Base-by-base conservation (phyloP, 2,797 vertebrate species). In the Fistularia tabacaria region DNA sequence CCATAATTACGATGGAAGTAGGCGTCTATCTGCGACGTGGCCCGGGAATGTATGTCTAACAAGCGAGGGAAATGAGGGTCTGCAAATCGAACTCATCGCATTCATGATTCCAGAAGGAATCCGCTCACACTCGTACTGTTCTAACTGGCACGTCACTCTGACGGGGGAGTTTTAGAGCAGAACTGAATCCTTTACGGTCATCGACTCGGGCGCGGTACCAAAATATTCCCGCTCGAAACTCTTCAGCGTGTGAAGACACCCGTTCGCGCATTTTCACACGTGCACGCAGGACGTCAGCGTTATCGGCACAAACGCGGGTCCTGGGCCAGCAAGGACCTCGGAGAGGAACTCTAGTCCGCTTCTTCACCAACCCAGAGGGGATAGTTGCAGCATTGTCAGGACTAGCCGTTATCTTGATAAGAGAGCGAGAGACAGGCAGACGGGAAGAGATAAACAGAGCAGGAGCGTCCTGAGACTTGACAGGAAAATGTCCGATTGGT, bases 311-410 rank as follows among this genome's bases (percentile, higher is more conserved):
- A 52, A 55, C 15, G 66, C 45, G 54, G 65, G 63, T 64, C 66
- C 74, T 65, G 66, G 72, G 62, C 57, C 74, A 71, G 74, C 74
- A 69, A 75, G 69, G 66, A 74, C 76, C 62, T 54, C 47, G 51
- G 38, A 57, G 38, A 69, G 55, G 52, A 70, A 60, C 45, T 59
- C 49, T 40, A 59, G 15, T 62, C 62, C 51, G 47, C 51, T 25
- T 25, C 25, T 25, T 25, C 25, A 25, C 53, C 48, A 64, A 69
- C 54, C 65, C 46, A 73, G 44, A 83, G 66, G 46, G 77, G 76
- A 76, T 59, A 51, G 73, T 72, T 80, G 78, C 85, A 86, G 87
- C 82, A 85, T 79, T 66, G 64, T 77, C 69, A 80, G 70, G 81
- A 82, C 67, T 77, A 67, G 44, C 64, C 77, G 52, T 64, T 63